Base-by-base conservation (phyloP, 2,888 invertebrate genomes). In the Melanotus villosus region DNA sequence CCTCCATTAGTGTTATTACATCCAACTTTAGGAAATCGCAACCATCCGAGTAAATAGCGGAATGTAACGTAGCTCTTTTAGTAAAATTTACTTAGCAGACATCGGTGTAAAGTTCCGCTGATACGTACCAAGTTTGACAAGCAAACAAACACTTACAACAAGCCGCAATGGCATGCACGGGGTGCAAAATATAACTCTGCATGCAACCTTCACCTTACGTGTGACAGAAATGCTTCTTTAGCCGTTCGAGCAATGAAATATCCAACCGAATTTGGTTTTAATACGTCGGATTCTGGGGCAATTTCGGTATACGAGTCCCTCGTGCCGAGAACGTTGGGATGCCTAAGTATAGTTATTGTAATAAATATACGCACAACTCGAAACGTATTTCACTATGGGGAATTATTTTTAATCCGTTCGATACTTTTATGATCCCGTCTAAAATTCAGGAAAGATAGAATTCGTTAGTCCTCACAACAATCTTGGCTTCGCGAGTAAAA, bases 131-230 rank as follows among this genome's bases (percentile, higher is more conserved):
- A 36, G 36, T 56, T 56, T 56, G 32, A 56, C 21, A 23, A 19
- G 56, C 52, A 56, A 56, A 56, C 56, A 56, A 56, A 36, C 50
- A 52, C 30, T 30, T 34, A 34, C 12, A 36, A 9, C 36, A 34
- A 36, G 36, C 36, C 36, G 21, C 56, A 56, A 18, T 21, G 21
- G 36, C 34, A 56, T 56, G 56, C 56, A 56, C 34, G 18, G 56
- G 36, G 36, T 56, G 56, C 36, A 56, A 56, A 56, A 34, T 34
- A 56, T 36, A 36, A 36, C 56, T 21, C 30, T 23, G 21, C 45
- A 52, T 52, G 21, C 50, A 52, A 32, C 16, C 14, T 52, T 52
- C 26, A 14, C 21, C 50, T n/a, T 52, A 12, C 32, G 30, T 52
- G 30, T 52, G 50, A 52, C 30, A 32, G 30, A 5, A 52, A 10